Conservation (phyloP, 2,113 vertebrate species). For the Echinops telfairi region DNA sequence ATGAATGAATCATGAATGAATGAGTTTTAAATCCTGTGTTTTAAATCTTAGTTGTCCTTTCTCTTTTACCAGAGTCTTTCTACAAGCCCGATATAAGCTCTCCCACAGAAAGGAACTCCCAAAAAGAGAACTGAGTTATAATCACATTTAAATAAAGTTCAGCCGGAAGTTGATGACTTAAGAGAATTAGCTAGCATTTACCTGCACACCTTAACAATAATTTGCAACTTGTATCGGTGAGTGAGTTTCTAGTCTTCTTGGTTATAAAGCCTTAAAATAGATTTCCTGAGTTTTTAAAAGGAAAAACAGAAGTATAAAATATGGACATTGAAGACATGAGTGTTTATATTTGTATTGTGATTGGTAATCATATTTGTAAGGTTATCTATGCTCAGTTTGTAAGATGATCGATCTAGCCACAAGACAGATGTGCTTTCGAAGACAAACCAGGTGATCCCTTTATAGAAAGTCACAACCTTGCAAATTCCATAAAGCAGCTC, state of each 20-base stretch:
- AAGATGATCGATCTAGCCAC: background rate
- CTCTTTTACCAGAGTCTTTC: too few relatives aligned
- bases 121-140: slow-evolving; percentile 24
- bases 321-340: slow-evolving; percentile 14
- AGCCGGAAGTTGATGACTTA: background rate
- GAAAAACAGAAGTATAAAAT: background rate
- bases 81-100: too few relatives aligned
- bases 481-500: background rate
- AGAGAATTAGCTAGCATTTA: background rate
- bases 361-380: slow-evolving; percentile 12
- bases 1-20: background rate
- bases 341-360: slow-evolving; percentile 52
- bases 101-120: too few relatives aligned
- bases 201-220: slow-evolving; percentile 9
- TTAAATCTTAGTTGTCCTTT: too few relatives aligned
- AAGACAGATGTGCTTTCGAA: background rate
- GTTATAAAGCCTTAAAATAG: background rate
- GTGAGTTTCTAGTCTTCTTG: background rate
- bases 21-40: background rate
- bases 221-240: background rate
- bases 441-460: background rate
- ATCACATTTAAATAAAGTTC: background rate
- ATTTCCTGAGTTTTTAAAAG: slow-evolving; percentile 39
- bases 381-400: too few relatives aligned
- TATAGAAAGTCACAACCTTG: background rate